Evolutionary conservation across 2,113 vertebrate species (phyloP), one percentile per base, ranked within the genome.

Genomic region (Mesoclemmys tuberculata): DNA sequence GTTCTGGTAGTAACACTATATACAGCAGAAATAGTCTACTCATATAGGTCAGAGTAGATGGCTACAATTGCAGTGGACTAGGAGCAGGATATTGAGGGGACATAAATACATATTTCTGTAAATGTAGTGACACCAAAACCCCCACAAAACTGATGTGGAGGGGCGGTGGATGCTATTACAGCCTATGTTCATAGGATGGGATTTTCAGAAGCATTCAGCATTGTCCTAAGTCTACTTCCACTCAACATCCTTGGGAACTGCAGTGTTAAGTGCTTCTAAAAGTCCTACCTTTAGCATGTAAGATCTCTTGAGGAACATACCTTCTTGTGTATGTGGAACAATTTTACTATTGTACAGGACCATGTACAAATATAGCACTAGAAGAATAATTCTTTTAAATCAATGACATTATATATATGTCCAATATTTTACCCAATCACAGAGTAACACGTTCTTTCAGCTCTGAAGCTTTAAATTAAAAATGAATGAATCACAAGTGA

Each of bases 391-490:
- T 2, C 9, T 92, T 94, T 83, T 83, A 89, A 82, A 85, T 22
- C 7, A 3, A 58, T 27, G 56, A 82, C 7, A 41, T 26, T 46
- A 4, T 1, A 0, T 81, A 10, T 49, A 1, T 55, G 46, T 83
- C 89, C 80, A 41, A 77, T 44, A 9, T 11, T 84, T 22, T 89
- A 38, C 78, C 92, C 84, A 89, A 74, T 55, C 31, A 84, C 91
- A 85, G 46, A 81, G 13, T 64, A 14, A n/a, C 8, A 68, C 16
- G 14, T 64, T 64, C 88, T n/a, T 93, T 92, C 51, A 74, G 10
- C 31, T 91, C 8, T 74, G 44, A 84, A 86, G 52, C 38, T 79
- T 82, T 92, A 27, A 19, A 74, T 95, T 58, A 84, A 93, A 93
- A 90, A 10, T 24, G 6, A 85, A 84, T 90, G 87, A 94, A 88